Percentiles rank a stretch among this genome's conserved stretches.
phyloP scores from a whole-genome alignment of 2,113 vertebrate species.

The Corvus hawaiiensis region DNA sequence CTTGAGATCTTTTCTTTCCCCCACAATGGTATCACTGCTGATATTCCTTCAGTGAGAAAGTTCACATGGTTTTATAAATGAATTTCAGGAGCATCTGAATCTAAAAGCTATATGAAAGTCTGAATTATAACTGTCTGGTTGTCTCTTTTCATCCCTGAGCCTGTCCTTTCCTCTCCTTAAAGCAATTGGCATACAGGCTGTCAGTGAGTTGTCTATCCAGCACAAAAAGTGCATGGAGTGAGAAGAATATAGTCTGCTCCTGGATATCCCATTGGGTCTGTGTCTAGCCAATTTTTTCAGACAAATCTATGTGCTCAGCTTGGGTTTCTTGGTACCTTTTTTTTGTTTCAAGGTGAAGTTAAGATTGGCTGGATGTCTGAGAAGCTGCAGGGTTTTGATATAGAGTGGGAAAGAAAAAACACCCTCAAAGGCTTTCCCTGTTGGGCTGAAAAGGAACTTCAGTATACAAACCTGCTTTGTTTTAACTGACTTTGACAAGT shows the following conservation, averaged over 20 bases:
- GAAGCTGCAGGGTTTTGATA: not conserved
- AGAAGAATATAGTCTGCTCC: not conserved
- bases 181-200: not conserved
- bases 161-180: constrained; percentile 32
- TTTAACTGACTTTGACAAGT: not conserved
- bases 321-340: not conserved
- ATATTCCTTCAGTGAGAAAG: constrained; percentile 61
- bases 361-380: not conserved
- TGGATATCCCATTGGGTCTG: not conserved
- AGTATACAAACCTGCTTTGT: not conserved
- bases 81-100: constrained; percentile 41
- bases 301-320: not conserved
- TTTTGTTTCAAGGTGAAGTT: not conserved
- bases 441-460: not conserved
- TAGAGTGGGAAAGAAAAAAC: not conserved
- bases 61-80: constrained; percentile 51
- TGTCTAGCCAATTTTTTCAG: not conserved
- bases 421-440: not conserved
- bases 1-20: constrained; percentile 51
- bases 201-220: not conserved
- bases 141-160: constrained; percentile 28
- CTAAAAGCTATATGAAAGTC: constrained; percentile 32
- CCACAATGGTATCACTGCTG: constrained; percentile 56
- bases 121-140: constrained; percentile 39
- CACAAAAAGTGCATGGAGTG: not conserved